Evolutionary conservation across 1,140 invertebrate species (phyloP).

Genomic region (Phocides pigmalion): DNA sequence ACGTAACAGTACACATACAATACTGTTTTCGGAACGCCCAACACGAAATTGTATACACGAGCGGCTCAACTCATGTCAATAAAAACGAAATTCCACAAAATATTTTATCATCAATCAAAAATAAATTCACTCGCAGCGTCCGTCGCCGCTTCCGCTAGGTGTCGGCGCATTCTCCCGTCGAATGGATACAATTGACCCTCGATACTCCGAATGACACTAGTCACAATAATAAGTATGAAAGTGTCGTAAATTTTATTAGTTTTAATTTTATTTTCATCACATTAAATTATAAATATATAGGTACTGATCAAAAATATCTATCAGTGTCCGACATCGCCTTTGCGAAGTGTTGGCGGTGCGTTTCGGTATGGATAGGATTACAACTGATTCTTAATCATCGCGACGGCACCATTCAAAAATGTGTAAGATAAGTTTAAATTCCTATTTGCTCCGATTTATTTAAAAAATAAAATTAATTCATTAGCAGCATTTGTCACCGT

Average conservation of each 20-base stretch:
- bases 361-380: not conserved
- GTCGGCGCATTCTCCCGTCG: conserved; percentile 54
- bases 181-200: conserved; percentile 66
- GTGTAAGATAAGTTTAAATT: too few relatives aligned
- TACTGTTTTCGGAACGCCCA: not conserved
- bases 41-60: not conserved
- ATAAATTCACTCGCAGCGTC: conserved; percentile 41
- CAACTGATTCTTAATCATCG: too few relatives aligned
- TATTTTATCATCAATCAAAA: conserved; percentile 37
- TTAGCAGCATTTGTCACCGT: not conserved
- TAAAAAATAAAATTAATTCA: too few relatives aligned
- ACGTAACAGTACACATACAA: not conserved
- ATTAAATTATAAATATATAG: too few relatives aligned
- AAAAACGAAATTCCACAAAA: conserved; percentile 14
- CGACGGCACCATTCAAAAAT: too few relatives aligned
- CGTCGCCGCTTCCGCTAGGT: conserved; percentile 53
- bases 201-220: conserved; percentile 44
- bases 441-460: too few relatives aligned
- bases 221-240: conserved; percentile 34
- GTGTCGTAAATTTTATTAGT: not conserved
- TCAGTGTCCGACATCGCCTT: not conserved
- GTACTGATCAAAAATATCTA: too few relatives aligned
- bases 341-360: not conserved
- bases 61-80: conserved; percentile 11
- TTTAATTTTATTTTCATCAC: too few relatives aligned